Conservation (phyloP, 2,797 vertebrate genomes). For the Pangasius larnaudii region DNA sequence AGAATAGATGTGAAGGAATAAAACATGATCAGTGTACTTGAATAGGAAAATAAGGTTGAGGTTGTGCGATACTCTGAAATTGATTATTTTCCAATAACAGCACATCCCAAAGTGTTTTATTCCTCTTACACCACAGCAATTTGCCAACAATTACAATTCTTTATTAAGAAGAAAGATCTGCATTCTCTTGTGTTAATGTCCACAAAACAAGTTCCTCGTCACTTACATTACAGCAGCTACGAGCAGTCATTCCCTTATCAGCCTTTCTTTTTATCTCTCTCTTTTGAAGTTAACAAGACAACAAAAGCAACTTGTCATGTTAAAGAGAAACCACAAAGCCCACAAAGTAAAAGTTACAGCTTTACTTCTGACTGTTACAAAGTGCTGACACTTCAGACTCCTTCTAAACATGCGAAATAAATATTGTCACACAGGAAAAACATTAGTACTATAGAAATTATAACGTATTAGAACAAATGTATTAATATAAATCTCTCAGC, state of each 20-base stretch:
- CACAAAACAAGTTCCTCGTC: neutral
- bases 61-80: neutral
- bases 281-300: neutral
- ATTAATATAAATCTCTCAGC: neutral
- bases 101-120: neutral
- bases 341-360: no score
- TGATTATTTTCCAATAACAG: neutral
- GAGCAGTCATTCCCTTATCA: neutral
- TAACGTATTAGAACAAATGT: neutral
- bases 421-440: neutral
- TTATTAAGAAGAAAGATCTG: neutral
- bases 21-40: neutral
- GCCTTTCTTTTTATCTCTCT: neutral
- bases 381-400: neutral
- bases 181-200: neutral
- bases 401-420: neutral
- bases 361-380: neutral
- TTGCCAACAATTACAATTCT: neutral
- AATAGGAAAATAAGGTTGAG: neutral
- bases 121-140: neutral
- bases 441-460: neutral
- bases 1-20: neutral
- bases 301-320: neutral
- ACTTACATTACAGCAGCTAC: neutral
- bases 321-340: constrained; percentile 6